A percentile compares a stretch with the other conserved stretches of the same genome.
Evolutionary conservation across 2,888 invertebrate species (phyloP).

Genomic region (Hymenopus coronatus): DNA sequence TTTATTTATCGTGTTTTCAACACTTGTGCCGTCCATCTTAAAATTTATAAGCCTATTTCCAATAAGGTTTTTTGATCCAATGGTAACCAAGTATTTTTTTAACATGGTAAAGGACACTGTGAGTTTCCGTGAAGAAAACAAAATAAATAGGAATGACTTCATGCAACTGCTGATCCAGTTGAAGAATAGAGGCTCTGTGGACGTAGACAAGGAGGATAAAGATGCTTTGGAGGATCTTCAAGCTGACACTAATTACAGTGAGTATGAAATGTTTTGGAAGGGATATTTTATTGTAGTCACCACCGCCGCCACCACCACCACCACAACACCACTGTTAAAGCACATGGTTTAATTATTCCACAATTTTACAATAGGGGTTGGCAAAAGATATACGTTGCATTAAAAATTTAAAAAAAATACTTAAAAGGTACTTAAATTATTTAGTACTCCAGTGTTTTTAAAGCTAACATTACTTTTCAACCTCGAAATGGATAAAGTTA

Average conservation of each 20-base stretch:
- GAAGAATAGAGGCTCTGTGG: slow-evolving; percentile 30
- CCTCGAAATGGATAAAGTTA: no score
- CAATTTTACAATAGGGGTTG: no score
- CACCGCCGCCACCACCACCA: no score
- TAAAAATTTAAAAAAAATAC: no score
- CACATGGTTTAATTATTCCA: no score
- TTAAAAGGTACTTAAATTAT: no score
- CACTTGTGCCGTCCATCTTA: not conserved
- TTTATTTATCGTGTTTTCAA: slow-evolving; percentile 36
- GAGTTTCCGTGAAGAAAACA: slow-evolving; percentile 36
- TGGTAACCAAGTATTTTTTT: slow-evolving; percentile 42
- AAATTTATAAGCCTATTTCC: slow-evolving; percentile 22
- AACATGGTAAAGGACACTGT: slow-evolving; percentile 45
- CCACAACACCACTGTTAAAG: no score
- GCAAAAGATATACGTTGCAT: no score
- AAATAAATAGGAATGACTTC: slow-evolving; percentile 37
- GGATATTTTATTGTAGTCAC: no score
- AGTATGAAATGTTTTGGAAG: not conserved
- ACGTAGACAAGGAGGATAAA: not conserved
- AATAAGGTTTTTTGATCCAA: not conserved
- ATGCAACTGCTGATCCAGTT: slow-evolving; percentile 35
- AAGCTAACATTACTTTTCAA: no score
- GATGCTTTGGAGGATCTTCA: not conserved
- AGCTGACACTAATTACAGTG: not conserved
- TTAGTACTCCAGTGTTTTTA: no score